Percentiles rank a stretch among this genome's conserved stretches.
Conservation (phyloP, 2,113 vertebrate genomes). For the Rhea americana region DNA sequence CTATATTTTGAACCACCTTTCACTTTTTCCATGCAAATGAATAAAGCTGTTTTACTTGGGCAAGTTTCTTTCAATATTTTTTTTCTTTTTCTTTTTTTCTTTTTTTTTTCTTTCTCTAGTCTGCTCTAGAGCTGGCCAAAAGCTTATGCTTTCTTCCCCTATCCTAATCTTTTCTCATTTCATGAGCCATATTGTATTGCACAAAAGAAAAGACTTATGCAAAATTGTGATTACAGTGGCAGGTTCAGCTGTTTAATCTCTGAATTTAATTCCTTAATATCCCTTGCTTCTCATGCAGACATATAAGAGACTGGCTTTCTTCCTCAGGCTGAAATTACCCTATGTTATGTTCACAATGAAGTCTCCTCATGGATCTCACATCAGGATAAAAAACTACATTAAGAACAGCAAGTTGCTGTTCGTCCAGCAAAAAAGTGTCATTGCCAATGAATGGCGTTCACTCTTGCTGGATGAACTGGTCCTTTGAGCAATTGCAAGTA, state of each 20-base stretch:
- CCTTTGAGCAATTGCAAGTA: not conserved
- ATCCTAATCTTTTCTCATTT: not conserved
- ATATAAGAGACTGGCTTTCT: fast-evolving
- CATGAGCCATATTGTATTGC: not conserved
- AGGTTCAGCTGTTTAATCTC: not conserved
- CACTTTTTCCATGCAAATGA: not conserved
- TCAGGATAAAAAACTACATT: not conserved
- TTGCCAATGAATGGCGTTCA: not conserved
- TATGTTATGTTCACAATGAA: not conserved
- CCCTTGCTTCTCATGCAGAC: not conserved
- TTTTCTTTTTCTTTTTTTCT: not conserved
- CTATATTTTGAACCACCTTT: not conserved
- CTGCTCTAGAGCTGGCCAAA: not conserved
- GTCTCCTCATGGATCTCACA: not conserved
- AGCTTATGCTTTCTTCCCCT: not conserved
- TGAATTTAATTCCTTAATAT: not conserved
- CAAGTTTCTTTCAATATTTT: not conserved
- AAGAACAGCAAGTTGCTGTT: not conserved
- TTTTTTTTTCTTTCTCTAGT: not conserved
- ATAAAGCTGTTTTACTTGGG: not conserved
- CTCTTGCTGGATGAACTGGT: not conserved
- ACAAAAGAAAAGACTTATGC: not conserved
- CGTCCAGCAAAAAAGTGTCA: too few species aligned
- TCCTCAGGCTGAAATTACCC: not conserved
- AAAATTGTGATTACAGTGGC: not conserved